These are phyloP conservation scores for Pleuronectes platessa DNA, from an alignment of 2,113 vertebrate genomes.

Conservation along the genomic window DNA sequence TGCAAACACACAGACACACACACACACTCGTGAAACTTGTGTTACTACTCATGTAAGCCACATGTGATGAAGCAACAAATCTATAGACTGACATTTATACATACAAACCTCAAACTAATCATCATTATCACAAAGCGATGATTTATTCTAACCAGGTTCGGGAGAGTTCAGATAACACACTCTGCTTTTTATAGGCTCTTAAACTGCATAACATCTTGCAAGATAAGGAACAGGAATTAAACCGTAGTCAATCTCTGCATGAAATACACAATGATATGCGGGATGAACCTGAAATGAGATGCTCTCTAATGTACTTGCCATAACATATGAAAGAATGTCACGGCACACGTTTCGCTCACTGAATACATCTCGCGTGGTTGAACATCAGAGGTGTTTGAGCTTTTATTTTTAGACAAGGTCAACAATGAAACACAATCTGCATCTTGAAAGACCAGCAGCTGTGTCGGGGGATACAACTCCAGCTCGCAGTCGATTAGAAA, in stretches of 20 bases:
- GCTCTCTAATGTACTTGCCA: slow-evolving; percentile 48
- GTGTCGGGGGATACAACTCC: slow-evolving; percentile 40
- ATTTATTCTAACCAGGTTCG: not conserved
- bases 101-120: not conserved
- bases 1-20: not conserved
- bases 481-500: slow-evolving; percentile 69
- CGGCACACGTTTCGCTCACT: slow-evolving; percentile 29
- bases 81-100: not conserved
- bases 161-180: not conserved
- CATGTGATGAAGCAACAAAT: not conserved
- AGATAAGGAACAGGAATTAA: slow-evolving; percentile 13
- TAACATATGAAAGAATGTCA: slow-evolving; percentile 60
- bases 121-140: not conserved
- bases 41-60: not conserved
- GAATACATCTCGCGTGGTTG: slow-evolving; percentile 47
- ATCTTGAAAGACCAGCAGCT: slow-evolving; percentile 66
- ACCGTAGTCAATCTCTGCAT: not conserved
- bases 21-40: not conserved
- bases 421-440: slow-evolving; percentile 58
- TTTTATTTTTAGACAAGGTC: slow-evolving; percentile 76
- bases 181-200: not conserved
- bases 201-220: slow-evolving; percentile 5
- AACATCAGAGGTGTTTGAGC: slow-evolving; percentile 64
- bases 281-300: slow-evolving; percentile 38
- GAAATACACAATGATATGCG: slow-evolving; percentile 21